These are phyloP conservation scores for Cephus cinctus DNA, from an alignment of 1,140 invertebrate species.

Conservation along the genomic window DNA sequence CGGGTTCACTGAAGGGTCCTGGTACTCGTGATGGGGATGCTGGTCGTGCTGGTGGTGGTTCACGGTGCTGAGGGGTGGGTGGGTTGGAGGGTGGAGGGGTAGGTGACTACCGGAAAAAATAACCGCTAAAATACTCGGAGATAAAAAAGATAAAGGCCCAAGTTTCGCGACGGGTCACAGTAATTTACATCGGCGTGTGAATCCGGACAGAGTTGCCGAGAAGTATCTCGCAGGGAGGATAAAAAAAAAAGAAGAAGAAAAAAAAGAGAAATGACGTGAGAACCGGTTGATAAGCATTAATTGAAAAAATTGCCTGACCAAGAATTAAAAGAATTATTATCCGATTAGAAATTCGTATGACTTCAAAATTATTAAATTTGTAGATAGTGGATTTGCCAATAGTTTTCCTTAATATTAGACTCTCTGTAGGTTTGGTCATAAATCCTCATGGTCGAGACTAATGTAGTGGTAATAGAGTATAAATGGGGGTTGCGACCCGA, in stretches of 20 bases:
- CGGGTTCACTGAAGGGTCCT: conserved; percentile 20
- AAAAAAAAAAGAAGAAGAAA: too few species aligned
- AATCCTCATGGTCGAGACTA: conserved; percentile 52
- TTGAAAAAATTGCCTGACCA: not conserved
- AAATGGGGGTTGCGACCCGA: conserved; percentile 53
- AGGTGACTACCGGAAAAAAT: conserved; percentile 47
- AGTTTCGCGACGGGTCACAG: conserved; percentile 35
- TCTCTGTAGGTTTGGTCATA: conserved; percentile 43
- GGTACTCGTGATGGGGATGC: conserved; percentile 26
- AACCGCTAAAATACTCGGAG: conserved; percentile 53
- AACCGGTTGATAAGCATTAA: too few species aligned
- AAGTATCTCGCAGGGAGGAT: too few species aligned
- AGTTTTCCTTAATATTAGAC: conserved; percentile 33
- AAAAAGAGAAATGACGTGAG: too few species aligned
- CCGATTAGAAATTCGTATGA: too few species aligned
- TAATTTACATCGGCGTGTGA: conserved; percentile 55
- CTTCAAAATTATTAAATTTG: too few species aligned
- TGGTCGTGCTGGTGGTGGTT: conserved; percentile 20
- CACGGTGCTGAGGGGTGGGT: conserved; percentile 3
- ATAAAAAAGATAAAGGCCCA: conserved; percentile 55
- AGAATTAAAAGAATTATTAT: not conserved
- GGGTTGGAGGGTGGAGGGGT: conserved; percentile 2
- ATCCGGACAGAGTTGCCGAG: conserved; percentile 43
- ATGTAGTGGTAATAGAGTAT: conserved; percentile 58
- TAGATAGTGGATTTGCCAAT: too few species aligned